phyloP scores from a whole-genome alignment of 1,140 invertebrate genomes.

The Drosophila melanogaster region DNA sequence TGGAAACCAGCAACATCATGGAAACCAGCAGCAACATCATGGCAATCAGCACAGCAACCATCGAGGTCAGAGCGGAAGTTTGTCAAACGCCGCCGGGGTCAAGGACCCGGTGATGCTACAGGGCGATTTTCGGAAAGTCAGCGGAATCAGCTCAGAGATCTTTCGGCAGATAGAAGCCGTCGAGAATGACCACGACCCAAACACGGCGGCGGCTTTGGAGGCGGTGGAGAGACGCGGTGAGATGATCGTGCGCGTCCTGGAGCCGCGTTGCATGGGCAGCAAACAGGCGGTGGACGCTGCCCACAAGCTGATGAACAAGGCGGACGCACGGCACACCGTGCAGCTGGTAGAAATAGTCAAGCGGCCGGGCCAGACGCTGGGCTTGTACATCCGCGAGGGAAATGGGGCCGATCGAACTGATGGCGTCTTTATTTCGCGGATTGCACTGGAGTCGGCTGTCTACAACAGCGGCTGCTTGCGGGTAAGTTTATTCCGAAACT shows the following conservation, averaged over 20 bases:
- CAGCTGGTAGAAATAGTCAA: conserved; percentile 99
- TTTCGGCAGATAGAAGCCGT: conserved; percentile 98
- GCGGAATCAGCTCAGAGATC: conserved; percentile 96
- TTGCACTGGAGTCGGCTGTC: conserved; percentile 97
- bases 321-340: conserved; percentile 84
- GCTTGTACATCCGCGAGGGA: conserved; percentile 98
- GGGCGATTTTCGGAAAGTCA: conserved; percentile 96
- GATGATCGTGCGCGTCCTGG: conserved; percentile 96
- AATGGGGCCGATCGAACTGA: conserved; percentile 96
- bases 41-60: conserved; percentile 52
- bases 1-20: conserved; percentile 84
- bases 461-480: conserved; percentile 98
- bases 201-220: conserved; percentile 94
- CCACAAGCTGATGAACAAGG: conserved; percentile 90
- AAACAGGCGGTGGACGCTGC: conserved; percentile 92
- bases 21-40: conserved; percentile 67
- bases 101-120: conserved; percentile 95
- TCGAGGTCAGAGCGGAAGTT: conserved; percentile 58
- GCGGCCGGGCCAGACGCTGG: conserved; percentile 98
- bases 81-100: conserved; percentile 85
- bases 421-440: conserved; percentile 99
- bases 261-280: conserved; percentile 91
- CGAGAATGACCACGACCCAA: conserved; percentile 97
- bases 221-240: conserved; percentile 95
- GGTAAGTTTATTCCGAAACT: conserved; percentile 83